Percentiles rank a stretch among this genome's conserved stretches.
Evolutionary conservation across 1,140 invertebrate species (phyloP).

Genomic region (Tribolium castaneum): DNA sequence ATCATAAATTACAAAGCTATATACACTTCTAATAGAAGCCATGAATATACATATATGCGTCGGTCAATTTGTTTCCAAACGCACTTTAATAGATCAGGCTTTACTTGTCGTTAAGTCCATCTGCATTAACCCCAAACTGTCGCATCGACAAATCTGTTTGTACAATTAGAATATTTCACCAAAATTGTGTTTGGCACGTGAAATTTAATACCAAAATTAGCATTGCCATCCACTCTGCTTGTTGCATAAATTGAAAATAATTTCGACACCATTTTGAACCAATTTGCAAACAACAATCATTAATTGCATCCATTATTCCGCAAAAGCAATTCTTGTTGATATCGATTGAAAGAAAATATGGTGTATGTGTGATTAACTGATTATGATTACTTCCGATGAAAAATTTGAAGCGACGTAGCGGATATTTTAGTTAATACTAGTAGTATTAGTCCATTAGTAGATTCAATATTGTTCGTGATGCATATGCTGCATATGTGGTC

Average conservation of each 20-base stretch:
- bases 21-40: constrained; percentile 10
- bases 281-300: constrained; percentile 2
- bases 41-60: constrained; percentile 37
- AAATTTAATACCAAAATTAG: constrained; percentile 60
- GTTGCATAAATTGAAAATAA: constrained; percentile 19
- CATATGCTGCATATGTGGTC: constrained; percentile 39
- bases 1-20: constrained; percentile 29
- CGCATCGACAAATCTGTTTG: constrained; percentile 61
- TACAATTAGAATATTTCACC: constrained; percentile 62
- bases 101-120: constrained; percentile 60
- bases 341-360: not conserved
- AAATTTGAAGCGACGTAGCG: constrained; percentile 6
- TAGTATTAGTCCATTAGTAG: constrained; percentile 35
- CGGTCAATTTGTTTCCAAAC: constrained; percentile 58
- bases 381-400: not conserved
- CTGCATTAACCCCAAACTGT: constrained; percentile 56
- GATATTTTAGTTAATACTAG: constrained; percentile 28
- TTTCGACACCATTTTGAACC: not conserved
- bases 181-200: constrained; percentile 62
- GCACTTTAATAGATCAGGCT: constrained; percentile 59
- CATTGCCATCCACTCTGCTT: constrained; percentile 5
- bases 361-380: constrained; percentile 11
- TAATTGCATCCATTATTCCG: not conserved
- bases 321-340: not conserved
- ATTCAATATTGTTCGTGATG: constrained; percentile 34